phyloP scores from a whole-genome alignment of 2,888 invertebrate genomes.

The Heliconius hortense region DNA sequence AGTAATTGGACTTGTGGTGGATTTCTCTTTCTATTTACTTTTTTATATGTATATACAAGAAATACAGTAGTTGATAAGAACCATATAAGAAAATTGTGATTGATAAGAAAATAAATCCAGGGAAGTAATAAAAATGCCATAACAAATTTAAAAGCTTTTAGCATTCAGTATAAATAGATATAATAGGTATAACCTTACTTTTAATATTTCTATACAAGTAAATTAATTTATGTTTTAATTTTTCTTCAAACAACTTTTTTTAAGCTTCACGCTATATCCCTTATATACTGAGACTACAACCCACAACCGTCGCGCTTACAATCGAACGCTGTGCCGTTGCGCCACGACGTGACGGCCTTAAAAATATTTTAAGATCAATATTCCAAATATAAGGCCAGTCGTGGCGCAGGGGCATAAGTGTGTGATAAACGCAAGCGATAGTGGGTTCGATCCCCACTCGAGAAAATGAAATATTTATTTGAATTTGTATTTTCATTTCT shows the following conservation, averaged over 20 bases:
- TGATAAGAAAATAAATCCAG: constrained; percentile 9
- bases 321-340: background rate
- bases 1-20: background rate
- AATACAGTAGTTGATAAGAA: background rate
- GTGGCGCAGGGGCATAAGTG: too few species aligned
- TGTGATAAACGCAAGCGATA: too few species aligned
- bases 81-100: background rate
- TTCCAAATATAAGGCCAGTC: background rate
- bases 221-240: background rate
- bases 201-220: too few species aligned
- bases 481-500: too few species aligned
- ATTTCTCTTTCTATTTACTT: too few species aligned
- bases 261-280: background rate
- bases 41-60: too few species aligned
- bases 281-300: background rate
- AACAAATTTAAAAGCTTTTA: background rate
- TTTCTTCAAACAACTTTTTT: background rate
- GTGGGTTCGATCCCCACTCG: too few species aligned
- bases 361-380: background rate
- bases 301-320: background rate
- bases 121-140: constrained; percentile 1
- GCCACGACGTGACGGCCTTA: too few species aligned
- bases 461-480: too few species aligned
- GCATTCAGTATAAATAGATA: background rate
- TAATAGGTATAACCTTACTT: background rate